These are phyloP conservation scores for Drosophila pullipes DNA, from an alignment of 2,888 invertebrate species.

Conservation along the genomic window DNA sequence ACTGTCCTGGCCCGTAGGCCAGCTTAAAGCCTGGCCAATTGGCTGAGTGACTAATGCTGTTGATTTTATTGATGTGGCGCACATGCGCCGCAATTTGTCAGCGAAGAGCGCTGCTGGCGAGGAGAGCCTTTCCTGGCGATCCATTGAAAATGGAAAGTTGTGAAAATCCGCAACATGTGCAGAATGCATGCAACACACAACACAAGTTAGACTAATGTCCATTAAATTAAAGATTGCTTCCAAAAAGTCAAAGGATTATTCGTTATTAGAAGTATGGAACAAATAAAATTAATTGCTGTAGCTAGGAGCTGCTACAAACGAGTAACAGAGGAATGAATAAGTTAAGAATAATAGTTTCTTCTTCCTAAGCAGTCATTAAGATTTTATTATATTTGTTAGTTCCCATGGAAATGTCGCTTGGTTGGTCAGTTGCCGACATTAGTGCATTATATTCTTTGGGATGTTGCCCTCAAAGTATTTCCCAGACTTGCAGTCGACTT, in stretches of 20 bases:
- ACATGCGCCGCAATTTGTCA: constrained; percentile 69
- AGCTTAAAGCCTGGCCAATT: constrained; percentile 52
- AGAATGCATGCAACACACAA: neutral
- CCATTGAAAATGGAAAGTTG: constrained; percentile 80
- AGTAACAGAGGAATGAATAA: neutral
- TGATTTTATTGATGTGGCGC: constrained; percentile 76
- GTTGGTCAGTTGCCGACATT: constrained; percentile 21
- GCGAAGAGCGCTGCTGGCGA: constrained; percentile 34
- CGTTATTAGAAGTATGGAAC: neutral
- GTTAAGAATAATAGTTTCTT: neutral
- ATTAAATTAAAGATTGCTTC: neutral
- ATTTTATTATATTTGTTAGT: constrained; percentile 2
- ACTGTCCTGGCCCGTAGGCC: constrained; percentile 20
- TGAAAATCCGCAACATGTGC: constrained; percentile 27
- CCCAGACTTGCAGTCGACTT: constrained; percentile 46
- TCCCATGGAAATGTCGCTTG: constrained; percentile 36
- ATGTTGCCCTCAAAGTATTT: constrained; percentile 15
- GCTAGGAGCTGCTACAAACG: neutral
- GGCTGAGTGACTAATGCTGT: constrained; percentile 75
- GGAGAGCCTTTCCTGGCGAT: constrained; percentile 12
- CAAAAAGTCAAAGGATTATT: neutral
- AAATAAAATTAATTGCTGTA: neutral
- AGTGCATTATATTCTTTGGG: neutral
- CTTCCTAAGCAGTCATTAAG: neutral
- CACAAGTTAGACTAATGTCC: neutral